Evolutionary conservation across 2,888 invertebrate genomes (phyloP).

Genomic region (Drosophila tripunctata): DNA sequence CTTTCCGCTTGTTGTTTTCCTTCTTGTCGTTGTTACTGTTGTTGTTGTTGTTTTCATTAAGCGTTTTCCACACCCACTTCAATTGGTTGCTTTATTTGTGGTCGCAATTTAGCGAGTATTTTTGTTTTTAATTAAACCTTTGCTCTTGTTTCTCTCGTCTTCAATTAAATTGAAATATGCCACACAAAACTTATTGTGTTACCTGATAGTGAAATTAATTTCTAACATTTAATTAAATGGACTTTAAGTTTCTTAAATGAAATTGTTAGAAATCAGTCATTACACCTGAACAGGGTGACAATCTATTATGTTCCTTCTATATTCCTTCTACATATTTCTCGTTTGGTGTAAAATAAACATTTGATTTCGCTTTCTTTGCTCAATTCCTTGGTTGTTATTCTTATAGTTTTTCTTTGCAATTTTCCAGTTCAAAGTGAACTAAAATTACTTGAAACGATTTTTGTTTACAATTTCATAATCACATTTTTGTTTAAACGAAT

Average conservation of each 20-base stretch:
- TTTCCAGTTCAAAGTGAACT: constrained; percentile 36
- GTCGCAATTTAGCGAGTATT: constrained; percentile 60
- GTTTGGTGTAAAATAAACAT: constrained; percentile 1
- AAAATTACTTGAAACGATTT: constrained; percentile 12
- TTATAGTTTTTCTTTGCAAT: constrained; percentile 7
- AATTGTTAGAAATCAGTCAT: neutral
- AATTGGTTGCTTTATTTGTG: constrained; percentile 79
- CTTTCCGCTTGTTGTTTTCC: constrained; percentile 37
- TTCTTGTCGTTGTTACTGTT: neutral
- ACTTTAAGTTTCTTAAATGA: neutral
- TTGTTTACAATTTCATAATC: constrained; percentile 34
- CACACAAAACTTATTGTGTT: constrained; percentile 20
- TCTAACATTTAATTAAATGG: constrained; percentile 16
- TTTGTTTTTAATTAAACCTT: constrained; percentile 76
- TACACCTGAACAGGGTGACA: neutral
- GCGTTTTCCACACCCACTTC: constrained; percentile 53
- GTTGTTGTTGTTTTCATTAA: constrained; percentile 49
- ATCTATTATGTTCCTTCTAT: neutral
- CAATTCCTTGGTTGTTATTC: constrained; percentile 1
- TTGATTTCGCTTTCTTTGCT: constrained; percentile 3
- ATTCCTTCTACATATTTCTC: neutral
- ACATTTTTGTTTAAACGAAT: constrained; percentile 29
- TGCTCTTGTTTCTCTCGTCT: constrained; percentile 6
- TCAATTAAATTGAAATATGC: constrained; percentile 40
- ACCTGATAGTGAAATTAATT: constrained; percentile 11